phyloP scores from a whole-genome alignment of 2,113 vertebrate species.

The Microtus montanus region DNA sequence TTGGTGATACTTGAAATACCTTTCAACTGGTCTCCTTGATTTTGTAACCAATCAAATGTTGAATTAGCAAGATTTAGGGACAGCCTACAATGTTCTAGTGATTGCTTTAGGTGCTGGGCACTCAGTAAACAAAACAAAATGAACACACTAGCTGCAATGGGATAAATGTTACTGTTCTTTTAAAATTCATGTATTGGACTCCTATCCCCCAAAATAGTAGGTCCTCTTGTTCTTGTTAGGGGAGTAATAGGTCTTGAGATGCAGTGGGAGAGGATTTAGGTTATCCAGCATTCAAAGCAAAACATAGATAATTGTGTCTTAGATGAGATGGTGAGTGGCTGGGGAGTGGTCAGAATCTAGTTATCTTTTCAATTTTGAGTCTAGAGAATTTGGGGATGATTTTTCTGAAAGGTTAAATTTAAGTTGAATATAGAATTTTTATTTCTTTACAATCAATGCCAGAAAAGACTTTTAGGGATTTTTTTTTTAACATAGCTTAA shows the following conservation, averaged over 20 bases:
- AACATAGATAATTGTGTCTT: background rate
- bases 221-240: background rate
- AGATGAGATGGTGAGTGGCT: background rate
- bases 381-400: background rate
- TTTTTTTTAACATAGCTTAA: background rate
- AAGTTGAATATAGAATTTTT: slow-evolving; percentile 13
- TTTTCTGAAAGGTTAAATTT: background rate
- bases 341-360: background rate
- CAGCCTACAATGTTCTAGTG: no score
- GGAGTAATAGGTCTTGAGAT: background rate
- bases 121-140: no score
- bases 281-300: background rate
- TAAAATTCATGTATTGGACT: no score
- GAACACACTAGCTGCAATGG: no score
- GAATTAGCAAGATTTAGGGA: no score
- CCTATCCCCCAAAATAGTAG: no score
- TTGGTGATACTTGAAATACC: no score
- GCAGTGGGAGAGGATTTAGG: background rate
- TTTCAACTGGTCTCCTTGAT: no score
- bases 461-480: background rate
- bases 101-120: no score
- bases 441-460: background rate
- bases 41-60: no score
- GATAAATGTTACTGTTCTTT: background rate
- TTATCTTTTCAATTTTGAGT: background rate